Percentiles rank a stretch among this genome's conserved stretches.
phyloP scores from a whole-genome alignment of 2,113 vertebrate genomes.

The Baryphthengus martii region DNA sequence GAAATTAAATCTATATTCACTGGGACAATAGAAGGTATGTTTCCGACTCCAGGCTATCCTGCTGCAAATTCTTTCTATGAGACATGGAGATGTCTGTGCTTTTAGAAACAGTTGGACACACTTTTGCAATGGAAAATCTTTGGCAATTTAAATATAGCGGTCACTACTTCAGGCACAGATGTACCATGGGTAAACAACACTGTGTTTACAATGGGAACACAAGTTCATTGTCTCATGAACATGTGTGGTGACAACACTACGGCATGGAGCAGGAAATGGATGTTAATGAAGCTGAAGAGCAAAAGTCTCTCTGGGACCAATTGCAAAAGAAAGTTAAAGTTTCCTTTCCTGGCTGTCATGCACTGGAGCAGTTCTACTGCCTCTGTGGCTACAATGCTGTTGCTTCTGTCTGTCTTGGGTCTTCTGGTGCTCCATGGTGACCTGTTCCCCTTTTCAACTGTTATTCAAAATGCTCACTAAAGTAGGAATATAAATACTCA shows the following conservation, averaged over 20 bases:
- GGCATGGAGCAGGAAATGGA: conserved; percentile 8
- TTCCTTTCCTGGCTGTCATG: background rate
- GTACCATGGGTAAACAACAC: background rate
- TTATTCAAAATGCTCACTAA: background rate
- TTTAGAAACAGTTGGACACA: background rate
- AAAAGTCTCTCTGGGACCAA: conserved; percentile 5
- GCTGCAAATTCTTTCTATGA: background rate
- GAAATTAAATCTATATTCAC: background rate
- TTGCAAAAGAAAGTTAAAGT: conserved; percentile 1
- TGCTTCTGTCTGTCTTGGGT: background rate
- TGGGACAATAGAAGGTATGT: background rate
- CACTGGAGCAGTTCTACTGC: background rate
- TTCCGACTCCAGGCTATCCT: background rate
- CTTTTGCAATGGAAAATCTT: background rate
- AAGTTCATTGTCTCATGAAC: background rate
- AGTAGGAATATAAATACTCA: background rate
- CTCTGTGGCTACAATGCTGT: background rate
- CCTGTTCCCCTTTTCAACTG: background rate
- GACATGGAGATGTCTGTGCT: background rate
- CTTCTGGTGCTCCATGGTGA: background rate
- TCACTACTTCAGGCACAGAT: background rate
- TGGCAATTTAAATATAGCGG: background rate
- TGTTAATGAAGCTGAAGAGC: conserved; percentile 33
- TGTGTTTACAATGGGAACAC: conserved; percentile 3
- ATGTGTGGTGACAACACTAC: background rate